A percentile compares a stretch with the other conserved stretches of the same genome.
phyloP scores from a whole-genome alignment of 2,888 invertebrate species.

The Brachylomia viminalis region DNA sequence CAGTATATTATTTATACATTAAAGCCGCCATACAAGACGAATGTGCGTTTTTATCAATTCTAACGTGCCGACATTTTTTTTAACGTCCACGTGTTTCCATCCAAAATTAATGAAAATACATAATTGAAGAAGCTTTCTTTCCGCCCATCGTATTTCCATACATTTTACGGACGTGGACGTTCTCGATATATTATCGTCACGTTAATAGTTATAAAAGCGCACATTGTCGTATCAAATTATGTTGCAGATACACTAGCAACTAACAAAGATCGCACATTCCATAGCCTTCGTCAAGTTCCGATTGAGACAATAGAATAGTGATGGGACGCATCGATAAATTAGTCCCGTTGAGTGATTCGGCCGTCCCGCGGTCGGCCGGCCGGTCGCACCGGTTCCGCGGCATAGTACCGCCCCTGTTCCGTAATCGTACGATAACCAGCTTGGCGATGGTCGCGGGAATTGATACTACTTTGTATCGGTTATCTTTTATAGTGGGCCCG shows the following conservation, averaged over 20 bases:
- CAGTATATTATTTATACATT: not conserved
- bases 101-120: no score
- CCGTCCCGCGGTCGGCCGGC: conserved; percentile 61
- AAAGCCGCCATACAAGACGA: not conserved
- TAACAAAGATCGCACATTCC: conserved; percentile 55
- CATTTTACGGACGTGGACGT: no score
- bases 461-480: conserved; percentile 49
- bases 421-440: conserved; percentile 63
- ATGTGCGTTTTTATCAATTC: no score
- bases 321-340: conserved; percentile 80
- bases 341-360: conserved; percentile 80
- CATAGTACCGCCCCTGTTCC: conserved; percentile 59
- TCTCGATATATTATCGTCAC: no score
- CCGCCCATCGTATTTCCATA: no score
- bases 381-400: conserved; percentile 71
- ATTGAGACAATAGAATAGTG: conserved; percentile 82
- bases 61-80: no score
- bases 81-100: no score
- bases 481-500: conserved; percentile 36
- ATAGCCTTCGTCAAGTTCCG: conserved; percentile 41
- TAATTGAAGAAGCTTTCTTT: no score
- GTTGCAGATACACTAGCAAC: conserved; percentile 11
- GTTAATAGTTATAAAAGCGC: no score
- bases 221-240: not conserved
- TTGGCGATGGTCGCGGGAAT: conserved; percentile 49